A percentile compares a stretch with the other conserved stretches of the same genome.
Conservation (phyloP, 2,888 invertebrate species). For the Dichetophora obliterata region DNA sequence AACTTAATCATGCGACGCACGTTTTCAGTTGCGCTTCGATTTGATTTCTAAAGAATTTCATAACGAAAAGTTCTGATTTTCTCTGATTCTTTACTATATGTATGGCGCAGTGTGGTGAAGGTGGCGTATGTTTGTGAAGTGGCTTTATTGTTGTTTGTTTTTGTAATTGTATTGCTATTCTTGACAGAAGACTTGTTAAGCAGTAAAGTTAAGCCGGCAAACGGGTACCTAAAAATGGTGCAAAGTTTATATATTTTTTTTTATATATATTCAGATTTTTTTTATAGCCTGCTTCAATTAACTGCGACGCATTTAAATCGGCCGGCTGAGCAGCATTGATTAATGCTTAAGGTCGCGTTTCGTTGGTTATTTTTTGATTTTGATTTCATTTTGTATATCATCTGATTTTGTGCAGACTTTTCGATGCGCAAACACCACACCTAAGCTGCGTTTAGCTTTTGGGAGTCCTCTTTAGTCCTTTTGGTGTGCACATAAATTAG, state of each 20-base stretch:
- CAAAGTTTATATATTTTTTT: background rate
- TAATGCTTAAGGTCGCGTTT: constrained; percentile 2
- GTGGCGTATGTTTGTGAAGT: constrained; percentile 11
- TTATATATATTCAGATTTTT: background rate
- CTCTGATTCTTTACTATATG: background rate
- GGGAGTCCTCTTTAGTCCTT: background rate
- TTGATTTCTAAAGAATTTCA: constrained; percentile 37
- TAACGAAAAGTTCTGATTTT: constrained; percentile 23
- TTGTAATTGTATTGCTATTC: background rate
- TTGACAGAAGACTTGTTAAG: constrained; percentile 3
- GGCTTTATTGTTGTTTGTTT: constrained; percentile 5
- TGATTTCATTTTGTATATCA: background rate
- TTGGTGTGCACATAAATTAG: constrained; percentile 11
- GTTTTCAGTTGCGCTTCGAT: background rate
- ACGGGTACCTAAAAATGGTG: constrained; percentile 2
- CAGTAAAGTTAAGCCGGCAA: background rate
- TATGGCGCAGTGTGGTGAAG: background rate
- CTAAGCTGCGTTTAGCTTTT: background rate
- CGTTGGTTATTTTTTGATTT: background rate
- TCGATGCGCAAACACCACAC: background rate
- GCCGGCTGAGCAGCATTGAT: constrained; percentile 16
- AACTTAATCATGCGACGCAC: constrained; percentile 2
- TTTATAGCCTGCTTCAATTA: background rate
- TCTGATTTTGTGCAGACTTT: background rate
- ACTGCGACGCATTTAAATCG: constrained; percentile 29